Percentiles rank a stretch among this genome's conserved stretches.
Conservation (phyloP, 2,888 invertebrate species). For the Drosophila flavopinicola region DNA sequence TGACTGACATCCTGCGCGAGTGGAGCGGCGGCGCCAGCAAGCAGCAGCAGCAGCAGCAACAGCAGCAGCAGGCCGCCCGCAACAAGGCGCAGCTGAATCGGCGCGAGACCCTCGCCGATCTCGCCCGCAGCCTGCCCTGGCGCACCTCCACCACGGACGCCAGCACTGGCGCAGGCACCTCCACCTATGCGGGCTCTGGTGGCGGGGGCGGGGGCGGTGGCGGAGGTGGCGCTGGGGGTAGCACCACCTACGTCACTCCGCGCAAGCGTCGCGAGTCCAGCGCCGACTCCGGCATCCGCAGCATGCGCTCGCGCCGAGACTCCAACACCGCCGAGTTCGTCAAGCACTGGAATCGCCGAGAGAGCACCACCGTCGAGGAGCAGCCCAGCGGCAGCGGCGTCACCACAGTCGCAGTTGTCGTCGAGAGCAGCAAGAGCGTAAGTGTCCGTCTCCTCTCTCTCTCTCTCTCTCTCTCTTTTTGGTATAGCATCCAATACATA, state of each 20-base stretch:
- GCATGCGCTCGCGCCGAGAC: slow-evolving; percentile 90
- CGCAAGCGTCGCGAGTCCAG: slow-evolving; percentile 94
- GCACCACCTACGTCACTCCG: slow-evolving; percentile 83
- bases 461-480: neutral
- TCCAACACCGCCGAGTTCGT: slow-evolving; percentile 91
- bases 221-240: slow-evolving; percentile 63
- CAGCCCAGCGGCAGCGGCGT: slow-evolving; percentile 49
- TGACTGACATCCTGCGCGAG: slow-evolving; percentile 94
- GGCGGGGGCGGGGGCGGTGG: slow-evolving; percentile 63
- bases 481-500: neutral
- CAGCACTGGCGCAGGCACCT: slow-evolving; percentile 61
- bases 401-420: slow-evolving; percentile 70
- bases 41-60: slow-evolving; percentile 74
- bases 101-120: slow-evolving; percentile 93
- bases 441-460: slow-evolving; percentile 43
- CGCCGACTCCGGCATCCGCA: slow-evolving; percentile 93
- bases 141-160: slow-evolving; percentile 87
- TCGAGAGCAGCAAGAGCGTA: slow-evolving; percentile 71
- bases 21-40: slow-evolving; percentile 90
- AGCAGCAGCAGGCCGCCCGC: slow-evolving; percentile 78
- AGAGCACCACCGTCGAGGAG: slow-evolving; percentile 85
- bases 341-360: slow-evolving; percentile 89
- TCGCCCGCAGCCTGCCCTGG: slow-evolving; percentile 94
- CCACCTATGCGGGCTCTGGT: too few species aligned
- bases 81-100: slow-evolving; percentile 89